Conservation (phyloP, 2,797 vertebrate species). For the Melanotaenia boesemani region DNA sequence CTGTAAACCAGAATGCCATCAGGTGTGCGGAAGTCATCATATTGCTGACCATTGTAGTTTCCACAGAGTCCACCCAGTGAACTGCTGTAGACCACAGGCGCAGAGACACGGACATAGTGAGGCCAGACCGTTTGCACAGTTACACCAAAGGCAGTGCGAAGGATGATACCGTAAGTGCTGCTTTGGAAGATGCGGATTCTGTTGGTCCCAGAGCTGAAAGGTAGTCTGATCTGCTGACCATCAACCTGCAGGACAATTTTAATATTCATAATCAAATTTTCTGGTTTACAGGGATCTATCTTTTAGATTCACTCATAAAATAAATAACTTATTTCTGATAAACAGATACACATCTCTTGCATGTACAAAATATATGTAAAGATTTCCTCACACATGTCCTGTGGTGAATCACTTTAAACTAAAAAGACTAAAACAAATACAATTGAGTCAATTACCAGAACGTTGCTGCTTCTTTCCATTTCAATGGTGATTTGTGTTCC, state of each 20-base stretch:
- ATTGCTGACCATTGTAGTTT: slow-evolving; percentile 61
- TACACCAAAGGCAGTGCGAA: slow-evolving; percentile 75
- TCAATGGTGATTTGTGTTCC: slow-evolving; percentile 59
- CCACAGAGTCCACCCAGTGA: slow-evolving; percentile 77
- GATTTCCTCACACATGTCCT: too few species aligned
- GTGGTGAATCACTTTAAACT: too few species aligned
- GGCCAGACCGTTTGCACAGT: slow-evolving; percentile 72
- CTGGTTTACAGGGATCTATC: too few species aligned
- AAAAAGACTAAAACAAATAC: too few species aligned
- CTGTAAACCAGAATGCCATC: slow-evolving; percentile 32
- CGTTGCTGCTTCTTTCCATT: slow-evolving; percentile 43
- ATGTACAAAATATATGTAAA: too few species aligned
- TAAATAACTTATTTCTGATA: too few species aligned
- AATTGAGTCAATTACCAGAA: slow-evolving; percentile 55
- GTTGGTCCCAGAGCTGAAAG: slow-evolving; percentile 35
- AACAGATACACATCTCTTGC: too few species aligned
- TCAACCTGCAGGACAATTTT: slow-evolving; percentile 61
- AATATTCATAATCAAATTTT: not conserved
- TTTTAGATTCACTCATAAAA: not conserved
- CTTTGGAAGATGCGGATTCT: slow-evolving; percentile 65
- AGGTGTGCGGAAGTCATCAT: slow-evolving; percentile 70
- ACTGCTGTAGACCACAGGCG: slow-evolving; percentile 64
- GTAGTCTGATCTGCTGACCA: slow-evolving; percentile 65
- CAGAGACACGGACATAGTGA: slow-evolving; percentile 64
- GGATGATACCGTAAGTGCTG: slow-evolving; percentile 59